Percentiles rank a stretch among this genome's conserved stretches.
Evolutionary conservation across 2,113 vertebrate genomes (phyloP).

Genomic region (Phodopus roborovskii): DNA sequence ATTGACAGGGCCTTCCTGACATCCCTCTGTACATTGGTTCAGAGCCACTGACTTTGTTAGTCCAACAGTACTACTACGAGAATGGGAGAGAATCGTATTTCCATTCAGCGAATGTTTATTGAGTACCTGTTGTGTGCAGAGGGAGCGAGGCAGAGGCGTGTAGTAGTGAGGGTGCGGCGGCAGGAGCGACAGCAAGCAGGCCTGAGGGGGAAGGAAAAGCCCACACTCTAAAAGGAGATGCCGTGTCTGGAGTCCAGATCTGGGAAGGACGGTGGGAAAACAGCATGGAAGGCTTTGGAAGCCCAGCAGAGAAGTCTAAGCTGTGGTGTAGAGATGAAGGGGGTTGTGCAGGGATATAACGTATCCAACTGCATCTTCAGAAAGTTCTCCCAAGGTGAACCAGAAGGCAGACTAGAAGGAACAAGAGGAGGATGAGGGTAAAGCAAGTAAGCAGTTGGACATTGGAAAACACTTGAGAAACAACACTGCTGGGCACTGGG

Average conservation of each 20-base stretch:
- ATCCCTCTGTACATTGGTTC: not conserved
- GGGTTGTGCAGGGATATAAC: not conserved
- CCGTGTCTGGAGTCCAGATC: not conserved
- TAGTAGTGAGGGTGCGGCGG: too few relatives aligned
- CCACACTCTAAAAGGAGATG: not conserved
- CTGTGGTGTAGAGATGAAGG: not conserved
- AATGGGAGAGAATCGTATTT: not conserved
- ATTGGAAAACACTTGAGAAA: not conserved
- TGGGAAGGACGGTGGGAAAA: too few relatives aligned
- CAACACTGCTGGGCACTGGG: accelerated
- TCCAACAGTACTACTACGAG: not conserved
- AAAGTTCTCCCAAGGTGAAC: not conserved
- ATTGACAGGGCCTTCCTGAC: not conserved
- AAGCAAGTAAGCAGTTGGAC: too few relatives aligned
- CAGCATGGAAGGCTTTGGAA: not conserved
- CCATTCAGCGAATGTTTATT: not conserved
- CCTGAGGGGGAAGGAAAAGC: not conserved
- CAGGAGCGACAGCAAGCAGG: not conserved
- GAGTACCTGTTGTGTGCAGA: not conserved
- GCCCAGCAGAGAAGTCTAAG: not conserved
- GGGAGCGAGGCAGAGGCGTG: not conserved
- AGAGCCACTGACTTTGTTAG: not conserved
- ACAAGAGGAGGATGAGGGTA: not conserved
- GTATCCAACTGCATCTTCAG: not conserved
- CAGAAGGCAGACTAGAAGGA: not conserved